Conservation (phyloP, 2,113 vertebrate species). For the Pachypanchax playfairii region DNA sequence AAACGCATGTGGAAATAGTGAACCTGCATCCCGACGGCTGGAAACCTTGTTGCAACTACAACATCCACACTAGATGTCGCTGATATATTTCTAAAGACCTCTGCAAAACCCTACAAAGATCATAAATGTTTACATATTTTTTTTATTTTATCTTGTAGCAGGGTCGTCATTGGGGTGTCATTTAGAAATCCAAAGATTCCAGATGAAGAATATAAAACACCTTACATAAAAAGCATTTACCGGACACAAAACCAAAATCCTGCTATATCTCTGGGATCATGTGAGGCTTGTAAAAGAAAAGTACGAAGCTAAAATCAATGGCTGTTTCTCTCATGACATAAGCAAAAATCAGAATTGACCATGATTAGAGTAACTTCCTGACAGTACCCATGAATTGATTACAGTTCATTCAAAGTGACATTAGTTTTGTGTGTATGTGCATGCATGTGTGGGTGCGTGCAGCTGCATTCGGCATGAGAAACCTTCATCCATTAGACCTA, state of each 20-base stretch:
- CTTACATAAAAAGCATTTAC: background rate
- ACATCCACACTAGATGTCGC: too few relatives aligned
- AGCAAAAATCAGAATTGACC: constrained; percentile 25
- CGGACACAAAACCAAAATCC: background rate
- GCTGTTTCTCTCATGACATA: constrained; percentile 21
- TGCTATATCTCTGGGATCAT: constrained; percentile 8
- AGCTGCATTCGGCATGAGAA: constrained; percentile 27
- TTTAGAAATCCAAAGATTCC: background rate
- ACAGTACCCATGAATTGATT: constrained; percentile 48
- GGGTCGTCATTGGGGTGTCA: background rate
- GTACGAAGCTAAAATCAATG: constrained; percentile 21
- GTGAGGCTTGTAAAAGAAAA: constrained; percentile 4
- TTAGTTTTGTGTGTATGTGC: constrained; percentile 17
- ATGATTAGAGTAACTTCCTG: constrained; percentile 43
- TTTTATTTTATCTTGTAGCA: too few relatives aligned
- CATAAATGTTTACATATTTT: too few relatives aligned
- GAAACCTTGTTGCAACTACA: too few relatives aligned
- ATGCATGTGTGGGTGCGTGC: constrained; percentile 13
- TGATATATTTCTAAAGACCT: too few relatives aligned
- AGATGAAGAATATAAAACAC: background rate
- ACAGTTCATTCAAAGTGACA: constrained; percentile 24
- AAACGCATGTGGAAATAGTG: too few relatives aligned
- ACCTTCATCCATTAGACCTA: constrained; percentile 35
- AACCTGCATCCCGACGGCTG: too few relatives aligned
- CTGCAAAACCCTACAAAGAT: too few relatives aligned